These are phyloP conservation scores for Elymnias hypermnestra DNA, from an alignment of 1,140 invertebrate species.

Conservation along the genomic window DNA sequence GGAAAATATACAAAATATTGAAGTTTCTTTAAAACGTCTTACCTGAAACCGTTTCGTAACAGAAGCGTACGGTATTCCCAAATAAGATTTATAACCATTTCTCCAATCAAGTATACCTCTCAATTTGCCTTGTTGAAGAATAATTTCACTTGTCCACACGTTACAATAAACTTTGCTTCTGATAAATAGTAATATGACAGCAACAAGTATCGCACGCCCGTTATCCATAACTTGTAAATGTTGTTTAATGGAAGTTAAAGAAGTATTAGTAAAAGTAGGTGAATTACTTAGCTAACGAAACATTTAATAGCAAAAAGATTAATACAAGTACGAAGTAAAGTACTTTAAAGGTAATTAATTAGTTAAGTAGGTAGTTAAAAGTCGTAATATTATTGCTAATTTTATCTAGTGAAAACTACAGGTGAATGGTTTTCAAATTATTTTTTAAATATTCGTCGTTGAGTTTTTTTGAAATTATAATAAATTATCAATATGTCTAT, in stretches of 20 bases:
- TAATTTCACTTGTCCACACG: conserved; percentile 13
- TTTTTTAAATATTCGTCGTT: no score
- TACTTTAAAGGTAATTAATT: no score
- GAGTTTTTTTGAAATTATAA: no score
- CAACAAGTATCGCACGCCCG: background rate
- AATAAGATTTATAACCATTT: conserved; percentile 22
- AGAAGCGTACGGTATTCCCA: conserved; percentile 37
- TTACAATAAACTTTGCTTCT: background rate
- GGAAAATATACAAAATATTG: no score
- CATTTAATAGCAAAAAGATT: no score
- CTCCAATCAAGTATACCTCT: conserved; percentile 20
- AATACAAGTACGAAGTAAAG: background rate
- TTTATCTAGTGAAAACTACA: no score
- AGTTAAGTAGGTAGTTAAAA: no score
- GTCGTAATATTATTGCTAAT: no score
- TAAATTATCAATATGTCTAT: no score
- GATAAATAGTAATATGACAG: background rate
- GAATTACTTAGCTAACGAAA: background rate
- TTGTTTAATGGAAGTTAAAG: conserved; percentile 1
- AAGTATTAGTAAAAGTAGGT: background rate
- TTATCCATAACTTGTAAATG: background rate
- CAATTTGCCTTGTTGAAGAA: conserved; percentile 31
- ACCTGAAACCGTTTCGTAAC: conserved; percentile 29
- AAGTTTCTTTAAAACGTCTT: conserved; percentile 5
- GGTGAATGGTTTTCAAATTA: no score